Evolutionary conservation across 2,797 vertebrate species (phyloP), one percentile per base, ranked within the genome.

Genomic region (Poecilia picta): DNA sequence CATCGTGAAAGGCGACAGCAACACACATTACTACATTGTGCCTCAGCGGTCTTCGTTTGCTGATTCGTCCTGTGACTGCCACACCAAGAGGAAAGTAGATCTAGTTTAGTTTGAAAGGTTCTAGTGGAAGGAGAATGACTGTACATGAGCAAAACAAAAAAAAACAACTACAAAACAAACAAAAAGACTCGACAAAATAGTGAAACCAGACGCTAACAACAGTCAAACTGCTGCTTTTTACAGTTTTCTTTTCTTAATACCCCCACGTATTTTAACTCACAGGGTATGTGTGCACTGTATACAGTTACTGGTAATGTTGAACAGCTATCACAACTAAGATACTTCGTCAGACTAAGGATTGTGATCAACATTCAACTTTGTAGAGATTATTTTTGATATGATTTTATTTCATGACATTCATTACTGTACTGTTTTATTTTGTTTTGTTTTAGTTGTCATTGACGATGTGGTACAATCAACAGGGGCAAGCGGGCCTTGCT

Each of bases 21-120:
- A 92, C 36, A 99, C 98, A 0, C 98, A 99, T 89, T 99, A 99
- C 93, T 98, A 98, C 93, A 96, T 99, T 73, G 92, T 99, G 57
- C 97, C 98, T 2, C 95, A 98, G 89, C 94, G 94, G 45, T 97
- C 97, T 0, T 80, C 96, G 0, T 98, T 97, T 79, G 88, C 97
- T 93, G 97, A 97, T 94, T 96, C 92, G 11, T 85, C 87, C 68
- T 91, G 74, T 43, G 96, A 94, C 53, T 93, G 90, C 91, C 95
- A 93, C 43, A 86, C 87, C 78, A 96, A 96, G 80, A 93, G 94
- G 64, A 98, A 96, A 85, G 94, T 96, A 80, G 97, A 98, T 0
- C 94, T 97, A 82, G 97, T 98, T 81, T 97, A 83, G 97, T 98
- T 79, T 97, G 95, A 95, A 43, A 82, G 0, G 45, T 73, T 88